Conservation (phyloP, 2,888 invertebrate species). For the Anticlea derivata region DNA sequence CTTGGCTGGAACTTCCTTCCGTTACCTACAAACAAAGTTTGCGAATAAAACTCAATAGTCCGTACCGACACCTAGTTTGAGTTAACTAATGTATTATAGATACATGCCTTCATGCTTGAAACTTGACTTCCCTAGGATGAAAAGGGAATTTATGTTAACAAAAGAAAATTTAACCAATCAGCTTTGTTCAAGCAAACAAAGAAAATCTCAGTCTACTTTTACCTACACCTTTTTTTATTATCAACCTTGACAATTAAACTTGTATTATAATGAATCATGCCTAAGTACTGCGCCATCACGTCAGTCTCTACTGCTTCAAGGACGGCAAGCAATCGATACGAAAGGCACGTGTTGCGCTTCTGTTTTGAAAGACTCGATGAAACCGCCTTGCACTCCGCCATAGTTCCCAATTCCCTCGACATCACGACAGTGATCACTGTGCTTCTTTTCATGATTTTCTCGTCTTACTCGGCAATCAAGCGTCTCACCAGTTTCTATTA, state of each 20-base stretch:
- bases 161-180: slow-evolving; percentile 16
- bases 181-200: slow-evolving; percentile 27
- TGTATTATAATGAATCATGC: slow-evolving; percentile 29
- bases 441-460: slow-evolving; percentile 65
- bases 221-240: slow-evolving; percentile 17
- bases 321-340: slow-evolving; percentile 36
- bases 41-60: not conserved
- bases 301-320: slow-evolving; percentile 28
- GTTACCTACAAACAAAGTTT: not conserved
- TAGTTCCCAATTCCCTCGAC: slow-evolving; percentile 36
- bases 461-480: slow-evolving; percentile 75
- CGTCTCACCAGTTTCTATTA: slow-evolving; percentile 73
- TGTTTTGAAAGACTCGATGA: slow-evolving; percentile 14
- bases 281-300: slow-evolving; percentile 24
- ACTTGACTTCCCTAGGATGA: slow-evolving; percentile 6
- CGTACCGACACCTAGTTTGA: not conserved
- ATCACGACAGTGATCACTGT: slow-evolving; percentile 49
- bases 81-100: not conserved
- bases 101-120: not conserved
- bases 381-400: slow-evolving; percentile 33
- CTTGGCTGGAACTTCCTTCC: not conserved
- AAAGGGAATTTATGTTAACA: slow-evolving; percentile 11
- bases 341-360: slow-evolving; percentile 33
- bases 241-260: slow-evolving; percentile 29
- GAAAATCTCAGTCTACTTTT: slow-evolving; percentile 23